These are phyloP conservation scores for Hycleus cichorii DNA, from an alignment of 1,140 invertebrate genomes.

Conservation along the genomic window DNA sequence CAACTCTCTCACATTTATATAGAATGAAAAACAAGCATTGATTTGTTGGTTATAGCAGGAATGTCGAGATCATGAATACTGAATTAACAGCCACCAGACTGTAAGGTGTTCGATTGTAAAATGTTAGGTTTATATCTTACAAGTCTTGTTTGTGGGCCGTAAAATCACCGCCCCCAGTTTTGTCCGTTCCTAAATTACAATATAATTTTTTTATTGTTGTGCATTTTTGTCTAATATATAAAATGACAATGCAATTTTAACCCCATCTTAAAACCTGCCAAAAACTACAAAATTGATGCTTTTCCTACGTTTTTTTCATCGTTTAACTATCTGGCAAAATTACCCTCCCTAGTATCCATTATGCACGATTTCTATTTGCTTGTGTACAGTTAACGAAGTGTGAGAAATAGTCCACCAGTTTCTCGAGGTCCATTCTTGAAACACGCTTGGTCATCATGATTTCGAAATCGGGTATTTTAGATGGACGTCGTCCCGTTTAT, in stretches of 20 bases:
- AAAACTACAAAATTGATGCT: slow-evolving; percentile 7
- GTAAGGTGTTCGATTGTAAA: slow-evolving; percentile 31
- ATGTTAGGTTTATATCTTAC: slow-evolving; percentile 21
- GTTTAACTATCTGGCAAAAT: too few relatives aligned
- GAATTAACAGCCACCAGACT: slow-evolving; percentile 25
- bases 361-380: slow-evolving; percentile 32
- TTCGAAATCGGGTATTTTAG: slow-evolving; percentile 16
- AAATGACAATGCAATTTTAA: slow-evolving; percentile 9
- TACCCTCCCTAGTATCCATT: too few relatives aligned
- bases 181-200: too few relatives aligned
- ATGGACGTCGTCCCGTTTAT: slow-evolving; percentile 4
- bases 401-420: slow-evolving; percentile 33
- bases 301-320: background rate
- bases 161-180: background rate
- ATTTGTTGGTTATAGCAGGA: slow-evolving; percentile 29
- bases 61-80: slow-evolving; percentile 27
- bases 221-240: too few relatives aligned
- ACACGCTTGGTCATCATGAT: slow-evolving; percentile 23
- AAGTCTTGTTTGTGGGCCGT: slow-evolving; percentile 22
- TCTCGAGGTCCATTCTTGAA: slow-evolving; percentile 3
- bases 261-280: slow-evolving; percentile 9
- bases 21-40: slow-evolving; percentile 32
- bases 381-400: slow-evolving; percentile 34
- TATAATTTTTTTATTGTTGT: too few relatives aligned
- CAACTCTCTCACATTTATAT: too few relatives aligned